Evolutionary conservation across 2,888 invertebrate species (phyloP).

Genomic region (Parelbella ahira): DNA sequence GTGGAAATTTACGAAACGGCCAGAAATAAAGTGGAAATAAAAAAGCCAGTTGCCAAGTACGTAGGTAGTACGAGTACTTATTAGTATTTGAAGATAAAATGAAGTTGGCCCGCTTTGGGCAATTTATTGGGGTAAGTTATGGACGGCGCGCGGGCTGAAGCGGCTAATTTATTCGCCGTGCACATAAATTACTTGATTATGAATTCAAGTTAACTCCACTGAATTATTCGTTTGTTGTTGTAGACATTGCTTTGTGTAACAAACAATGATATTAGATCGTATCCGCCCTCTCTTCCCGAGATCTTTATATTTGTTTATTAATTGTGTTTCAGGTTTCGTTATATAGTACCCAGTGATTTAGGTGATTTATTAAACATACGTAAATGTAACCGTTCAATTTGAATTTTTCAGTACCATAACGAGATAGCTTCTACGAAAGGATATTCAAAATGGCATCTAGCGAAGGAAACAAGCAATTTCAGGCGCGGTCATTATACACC

Average conservation of each 20-base stretch:
- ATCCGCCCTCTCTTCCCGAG: conserved; percentile 51
- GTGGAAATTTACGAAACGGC: conserved; percentile 51
- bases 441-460: not conserved
- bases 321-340: not conserved
- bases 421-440: too few relatives aligned
- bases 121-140: conserved; percentile 81
- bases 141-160: conserved; percentile 75
- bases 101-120: conserved; percentile 79
- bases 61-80: conserved; percentile 70
- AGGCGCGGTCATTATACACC: conserved; percentile 18
- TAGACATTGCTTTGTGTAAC: conserved; percentile 70
- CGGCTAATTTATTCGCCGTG: conserved; percentile 80
- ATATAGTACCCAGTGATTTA: too few relatives aligned
- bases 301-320: conserved; percentile 34
- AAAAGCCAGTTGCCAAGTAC: conserved; percentile 51
- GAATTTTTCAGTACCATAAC: too few relatives aligned
- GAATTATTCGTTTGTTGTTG: conserved; percentile 77
- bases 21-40: conserved; percentile 60
- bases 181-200: conserved; percentile 82
- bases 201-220: conserved; percentile 78
- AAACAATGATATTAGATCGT: conserved; percentile 70
- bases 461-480: conserved; percentile 8
- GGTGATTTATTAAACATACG: too few relatives aligned
- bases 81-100: conserved; percentile 80
- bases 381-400: too few relatives aligned